Conservation (phyloP, 2,888 invertebrate species). For the Melanotus villosus region DNA sequence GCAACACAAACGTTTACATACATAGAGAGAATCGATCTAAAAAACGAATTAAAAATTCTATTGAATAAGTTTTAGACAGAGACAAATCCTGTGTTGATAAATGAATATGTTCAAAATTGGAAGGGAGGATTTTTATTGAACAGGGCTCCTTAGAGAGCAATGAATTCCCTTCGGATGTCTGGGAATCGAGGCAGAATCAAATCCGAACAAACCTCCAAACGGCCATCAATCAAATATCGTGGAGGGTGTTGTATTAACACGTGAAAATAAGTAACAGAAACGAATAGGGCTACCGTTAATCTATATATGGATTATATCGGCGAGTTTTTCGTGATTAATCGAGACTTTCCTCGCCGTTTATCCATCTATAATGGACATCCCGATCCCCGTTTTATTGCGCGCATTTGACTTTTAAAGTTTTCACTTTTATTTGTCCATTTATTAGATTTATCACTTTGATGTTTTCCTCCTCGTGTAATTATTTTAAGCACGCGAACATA, state of each 20-base stretch:
- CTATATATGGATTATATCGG: conserved; percentile 28
- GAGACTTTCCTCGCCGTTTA: background rate
- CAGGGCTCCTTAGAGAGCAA: conserved; percentile 56
- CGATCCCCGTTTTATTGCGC: conserved; percentile 1
- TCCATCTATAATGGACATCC: background rate
- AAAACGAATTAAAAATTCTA: conserved; percentile 50
- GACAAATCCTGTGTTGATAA: conserved; percentile 53
- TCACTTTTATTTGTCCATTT: too few species aligned
- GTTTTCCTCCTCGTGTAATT: too few species aligned
- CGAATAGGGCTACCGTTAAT: conserved; percentile 26
- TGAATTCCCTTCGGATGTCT: conserved; percentile 55
- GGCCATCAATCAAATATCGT: conserved; percentile 60
- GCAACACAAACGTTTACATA: conserved; percentile 13
- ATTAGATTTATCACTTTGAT: too few species aligned
- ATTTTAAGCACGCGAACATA: too few species aligned
- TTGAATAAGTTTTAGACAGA: conserved; percentile 44
- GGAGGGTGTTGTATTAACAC: conserved; percentile 44
- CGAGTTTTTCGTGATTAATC: conserved; percentile 22
- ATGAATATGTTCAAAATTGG: conserved; percentile 58
- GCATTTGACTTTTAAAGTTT: too few species aligned
- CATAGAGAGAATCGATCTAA: background rate
- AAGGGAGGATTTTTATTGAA: conserved; percentile 60
- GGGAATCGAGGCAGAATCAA: conserved; percentile 57
- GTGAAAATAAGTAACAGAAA: conserved; percentile 38
- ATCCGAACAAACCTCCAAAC: conserved; percentile 59